phyloP scores from a whole-genome alignment of 1,140 invertebrate genomes.

The Rhagoletis pomonella region DNA sequence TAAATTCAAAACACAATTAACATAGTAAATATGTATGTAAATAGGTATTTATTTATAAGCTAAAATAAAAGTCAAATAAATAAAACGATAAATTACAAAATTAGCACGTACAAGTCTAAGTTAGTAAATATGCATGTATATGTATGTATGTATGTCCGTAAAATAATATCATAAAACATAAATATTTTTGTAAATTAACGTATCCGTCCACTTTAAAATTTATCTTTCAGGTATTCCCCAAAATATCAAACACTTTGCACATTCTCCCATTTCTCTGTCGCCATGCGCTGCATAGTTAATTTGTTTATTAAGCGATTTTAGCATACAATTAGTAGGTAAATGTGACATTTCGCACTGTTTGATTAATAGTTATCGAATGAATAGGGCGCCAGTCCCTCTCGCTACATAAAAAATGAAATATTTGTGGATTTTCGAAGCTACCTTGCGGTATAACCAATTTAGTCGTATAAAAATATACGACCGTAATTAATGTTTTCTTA shows the following conservation, averaged over 20 bases:
- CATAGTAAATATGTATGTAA: too few relatives aligned
- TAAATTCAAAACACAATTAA: too few relatives aligned
- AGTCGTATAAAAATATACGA: neutral
- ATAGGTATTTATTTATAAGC: too few relatives aligned
- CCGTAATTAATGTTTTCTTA: neutral
- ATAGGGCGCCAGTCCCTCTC: neutral
- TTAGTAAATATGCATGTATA: too few relatives aligned
- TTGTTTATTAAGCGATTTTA: conserved; percentile 21
- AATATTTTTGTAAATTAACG: too few relatives aligned
- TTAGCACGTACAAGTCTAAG: too few relatives aligned
- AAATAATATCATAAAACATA: too few relatives aligned
- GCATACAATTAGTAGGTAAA: conserved; percentile 24
- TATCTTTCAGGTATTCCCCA: neutral
- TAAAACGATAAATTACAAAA: too few relatives aligned
- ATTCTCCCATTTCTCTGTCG: neutral
- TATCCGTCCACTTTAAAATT: neutral
- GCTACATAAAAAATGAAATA: neutral
- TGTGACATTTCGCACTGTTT: conserved; percentile 37
- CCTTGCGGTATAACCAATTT: neutral
- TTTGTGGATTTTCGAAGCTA: neutral
- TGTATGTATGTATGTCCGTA: too few relatives aligned
- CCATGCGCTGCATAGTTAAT: conserved; percentile 31
- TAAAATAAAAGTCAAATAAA: too few relatives aligned
- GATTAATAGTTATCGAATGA: neutral
- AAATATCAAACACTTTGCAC: neutral